Base-by-base conservation (phyloP, 2,888 invertebrate species). In the Stenolophus ochropezus region DNA sequence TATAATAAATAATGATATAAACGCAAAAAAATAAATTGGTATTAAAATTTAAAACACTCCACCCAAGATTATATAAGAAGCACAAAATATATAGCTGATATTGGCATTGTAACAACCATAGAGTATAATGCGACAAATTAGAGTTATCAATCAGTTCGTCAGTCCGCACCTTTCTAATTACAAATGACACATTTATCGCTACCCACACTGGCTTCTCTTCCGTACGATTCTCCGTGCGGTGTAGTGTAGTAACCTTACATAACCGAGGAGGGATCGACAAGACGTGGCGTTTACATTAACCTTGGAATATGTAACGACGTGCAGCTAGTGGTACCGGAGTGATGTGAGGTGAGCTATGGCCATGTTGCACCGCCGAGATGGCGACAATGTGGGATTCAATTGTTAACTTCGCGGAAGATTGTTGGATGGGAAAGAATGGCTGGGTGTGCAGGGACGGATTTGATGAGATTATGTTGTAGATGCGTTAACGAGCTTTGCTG, bases 361-460 rank as follows among this genome's bases (percentile, higher is more conserved):
- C 23, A 25, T 61, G 65, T 69, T 18, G 14, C 33, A 33, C 16
- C 33, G 18, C n/a, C 65, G 65, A 71, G 56, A 20, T 81, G 81
- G 81, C 81, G 81, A 81, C 81, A 61, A 25, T 25, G 81, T 81
- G 81, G 81, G 81, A 56, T 81, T 81, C 81, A 81, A 81, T 81
- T 81, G 81, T 81, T 81, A 56, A 71, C 33, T 75, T 81, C 81
- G 65, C 81, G 75, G 81, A 75, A 75, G 74, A 75, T 81, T 80
- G 79, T 74, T 58, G 47, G 49, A 78, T 65, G 74, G 18, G 23
- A 18, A 14, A 33, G 65, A 69, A 69, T 69, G 65, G 14, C 18
- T n/a, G n/a, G n/a, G n/a, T 42, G 33, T 8, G 11, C 33, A 42
- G 33, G 1, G 33, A 11, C 11, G 33, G 33, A 42, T 2, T 51